phyloP scores from a whole-genome alignment of 2,113 vertebrate genomes.

The Todiramphus saurophagus region DNA sequence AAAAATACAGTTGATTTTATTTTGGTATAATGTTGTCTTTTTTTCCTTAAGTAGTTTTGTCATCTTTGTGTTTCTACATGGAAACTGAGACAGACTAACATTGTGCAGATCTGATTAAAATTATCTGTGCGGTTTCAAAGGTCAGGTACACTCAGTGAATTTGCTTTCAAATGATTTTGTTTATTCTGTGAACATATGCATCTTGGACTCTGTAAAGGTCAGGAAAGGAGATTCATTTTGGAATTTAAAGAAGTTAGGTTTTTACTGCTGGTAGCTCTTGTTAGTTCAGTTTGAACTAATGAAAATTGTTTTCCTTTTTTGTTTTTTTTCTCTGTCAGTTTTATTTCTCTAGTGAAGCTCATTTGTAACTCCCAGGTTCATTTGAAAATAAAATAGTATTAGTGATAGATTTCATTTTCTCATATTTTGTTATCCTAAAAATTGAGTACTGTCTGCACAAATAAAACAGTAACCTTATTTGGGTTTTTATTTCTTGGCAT shows the following conservation, averaged over 20 bases:
- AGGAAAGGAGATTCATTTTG: constrained; percentile 70
- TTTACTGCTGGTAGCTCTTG: constrained; percentile 60
- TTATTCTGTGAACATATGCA: constrained; percentile 77
- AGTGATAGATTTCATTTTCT: constrained; percentile 12
- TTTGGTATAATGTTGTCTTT: not conserved
- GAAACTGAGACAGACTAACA: constrained; percentile 64
- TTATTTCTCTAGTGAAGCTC: constrained; percentile 2
- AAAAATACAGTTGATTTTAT: not conserved
- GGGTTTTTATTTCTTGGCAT: not conserved
- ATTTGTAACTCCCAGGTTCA: not conserved
- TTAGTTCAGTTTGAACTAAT: constrained; percentile 59
- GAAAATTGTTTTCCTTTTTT: constrained; percentile 7
- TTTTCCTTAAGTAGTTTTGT: not conserved
- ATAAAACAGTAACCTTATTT: not conserved
- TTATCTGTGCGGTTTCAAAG: constrained; percentile 76
- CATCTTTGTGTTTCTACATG: constrained; percentile 28
- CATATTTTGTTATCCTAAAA: not conserved
- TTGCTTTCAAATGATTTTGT: constrained; percentile 82
- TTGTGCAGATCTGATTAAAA: constrained; percentile 79
- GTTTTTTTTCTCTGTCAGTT: constrained; percentile 22
- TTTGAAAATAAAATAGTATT: constrained; percentile 36
- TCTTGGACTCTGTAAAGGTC: constrained; percentile 77
- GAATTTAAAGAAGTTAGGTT: constrained; percentile 66
- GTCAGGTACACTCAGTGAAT: constrained; percentile 73
- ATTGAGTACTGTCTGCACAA: not conserved